Evolutionary conservation across 2,888 invertebrate species (phyloP), one percentile per base, ranked within the genome.

Genomic region (Liodrosophila aerea): DNA sequence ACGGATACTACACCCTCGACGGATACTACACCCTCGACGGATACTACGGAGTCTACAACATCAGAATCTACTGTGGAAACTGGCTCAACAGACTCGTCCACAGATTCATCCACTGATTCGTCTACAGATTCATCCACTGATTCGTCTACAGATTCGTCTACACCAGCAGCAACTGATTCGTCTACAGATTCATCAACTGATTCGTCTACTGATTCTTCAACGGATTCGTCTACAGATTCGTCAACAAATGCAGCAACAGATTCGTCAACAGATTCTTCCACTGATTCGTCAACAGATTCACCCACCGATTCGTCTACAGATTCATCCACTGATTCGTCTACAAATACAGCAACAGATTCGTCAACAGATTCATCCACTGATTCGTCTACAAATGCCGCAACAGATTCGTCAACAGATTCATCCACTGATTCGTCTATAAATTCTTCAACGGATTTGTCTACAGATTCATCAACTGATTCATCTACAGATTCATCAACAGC

Each of bases 321-420:
- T n/a, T 1, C 27, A 0, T 33, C 22, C 2, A 22, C 22, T 2
- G 22, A 22, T 22, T 22, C 5, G 22, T 4, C 22, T 4, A 22
- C 59, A 7, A 31, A 39, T 4, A 4, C 4, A 4, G 27, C 18
- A 29, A 30, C 58, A 11, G 33, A 37, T 3, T 3, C 1, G 7
- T 11, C 22, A 30, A 15, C 33, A 60, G 18, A 15, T 37, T 9
- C 58, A 11, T 9, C 54, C 9, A 30, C 41, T 0, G 9, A 8
- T 4, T 13, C 31, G 2, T 11, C 40, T 1, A 16, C 16, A 15
- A 13, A 36, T 15, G 36, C 5, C 1, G 9, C 30, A 0, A 4
- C 49, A 4, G 39, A 30, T 8, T 29, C 49, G 2, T 12, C 45
- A 4, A 9, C 64, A 7, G n/a, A 31, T 22, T 22, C 22, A 2